Base-by-base conservation (phyloP, 2,888 invertebrate genomes). In the Chloromyia formosa region DNA sequence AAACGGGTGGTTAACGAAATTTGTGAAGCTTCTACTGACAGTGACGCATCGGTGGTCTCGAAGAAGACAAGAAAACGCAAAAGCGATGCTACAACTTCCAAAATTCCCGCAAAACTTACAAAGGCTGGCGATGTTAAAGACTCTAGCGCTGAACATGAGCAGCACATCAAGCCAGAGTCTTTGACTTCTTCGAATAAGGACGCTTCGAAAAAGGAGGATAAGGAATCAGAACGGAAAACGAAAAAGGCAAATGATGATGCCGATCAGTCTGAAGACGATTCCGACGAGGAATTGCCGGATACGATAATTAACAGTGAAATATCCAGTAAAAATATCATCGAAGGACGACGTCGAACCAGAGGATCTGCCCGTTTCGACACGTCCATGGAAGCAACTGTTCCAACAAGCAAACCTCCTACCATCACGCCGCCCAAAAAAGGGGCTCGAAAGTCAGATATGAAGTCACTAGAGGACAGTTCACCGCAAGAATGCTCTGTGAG, bases 261-360 rank as follows among this genome's bases (percentile, higher is more conserved):
- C 2, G 16, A 16, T 18, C 42, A 23, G 2, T 56, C 18, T 61
- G 61, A 5, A 2, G 27, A 23, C 23, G 27, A 61, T 7, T n/a
- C n/a, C 14, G 64, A 64, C 1, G 73, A 73, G 16, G 23, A 35
- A n/a, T 23, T 49, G 14, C 61, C 73, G 4, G 45, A 27, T 23
- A 73, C 73, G 5, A 42, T 61, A 16, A 61, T 61, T 56, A 83
- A 82, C 35, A 83, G 83, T 12, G 79, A 80, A 14, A 80, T 84
- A 0, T 84, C 84, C 1, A 82, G 82, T 0, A 83, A 84, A 42
- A 84, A 84, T 73, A 84, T 84, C 7, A 80, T 84, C 7, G 75
- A 76, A 0, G 84, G 85, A 1, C 54, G 58, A 1, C 68, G 68
- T 16, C 66, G 66, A 16, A 56, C 71, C 0, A 78, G 84, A 0